Evolutionary conservation across 2,113 vertebrate genomes (phyloP), one percentile per base, ranked within the genome.

Genomic region (Phalacrocorax pelagicus): DNA sequence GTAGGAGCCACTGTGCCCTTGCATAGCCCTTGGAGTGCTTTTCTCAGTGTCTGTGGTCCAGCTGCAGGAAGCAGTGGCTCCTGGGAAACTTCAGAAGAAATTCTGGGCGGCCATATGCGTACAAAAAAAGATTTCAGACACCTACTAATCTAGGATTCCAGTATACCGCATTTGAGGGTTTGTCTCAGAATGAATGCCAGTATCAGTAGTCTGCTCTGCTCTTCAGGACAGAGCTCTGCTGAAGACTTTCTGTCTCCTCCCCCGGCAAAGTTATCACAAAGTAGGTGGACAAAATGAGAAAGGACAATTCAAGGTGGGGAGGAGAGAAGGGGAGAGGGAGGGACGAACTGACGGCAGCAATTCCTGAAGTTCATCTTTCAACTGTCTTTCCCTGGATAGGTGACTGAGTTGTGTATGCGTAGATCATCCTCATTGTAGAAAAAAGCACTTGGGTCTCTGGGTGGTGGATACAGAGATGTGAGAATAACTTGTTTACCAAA

Each of bases 21-120:
- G 22, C 24, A 4, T 23, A 89, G 69, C 49, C 49, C 77, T 72
- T 47, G 62, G 44, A 75, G 34, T 49, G 34, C 14, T 63, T 75
- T 59, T 57, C 58, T 82, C 36, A 15, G 34, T 34, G 49, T 72
- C 59, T 92, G 86, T 81, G 51, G 42, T 86, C 61, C 83, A 89
- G 66, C 88, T 90, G 84, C 71, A 88, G 90, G 74, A 93, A 90
- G 47, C 66, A 46, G 19, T 61, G 91, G 13, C 87, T 95, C 26
- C 66, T 80, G 62, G 38, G 74, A 87, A 71, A 79, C 65, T 63
- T 81, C 83, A 57, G 81, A 87, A 83, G 38, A 47, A 89, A 34
- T 86, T 81, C 46, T 87, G 63, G 23, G 18, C 90, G 61, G 27
- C 61, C 8, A 4, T 29, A 29, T 20, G 23, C 79, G 46, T 79